phyloP scores from a whole-genome alignment of 2,113 vertebrate genomes.

The Ifrita kowaldi region DNA sequence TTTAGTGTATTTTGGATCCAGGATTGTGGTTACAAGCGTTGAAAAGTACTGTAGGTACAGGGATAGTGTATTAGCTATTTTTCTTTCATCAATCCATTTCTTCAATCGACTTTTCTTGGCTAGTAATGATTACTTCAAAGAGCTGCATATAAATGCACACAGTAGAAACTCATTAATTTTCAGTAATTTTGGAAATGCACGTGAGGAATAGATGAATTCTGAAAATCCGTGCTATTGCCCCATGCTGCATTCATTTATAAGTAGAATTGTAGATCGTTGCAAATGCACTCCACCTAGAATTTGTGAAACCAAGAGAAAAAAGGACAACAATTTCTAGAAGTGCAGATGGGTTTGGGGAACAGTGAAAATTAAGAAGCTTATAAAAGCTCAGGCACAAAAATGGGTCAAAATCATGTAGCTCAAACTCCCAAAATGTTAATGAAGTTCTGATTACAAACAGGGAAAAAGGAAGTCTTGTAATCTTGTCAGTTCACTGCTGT shows the following conservation, averaged over 20 bases:
- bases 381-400: not conserved
- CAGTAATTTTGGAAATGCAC: constrained; percentile 16
- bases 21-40: not conserved
- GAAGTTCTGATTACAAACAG: not conserved
- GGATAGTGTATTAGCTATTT: not conserved
- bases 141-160: not conserved
- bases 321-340: not conserved
- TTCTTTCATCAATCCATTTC: not conserved
- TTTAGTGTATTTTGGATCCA: not conserved
- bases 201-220: not conserved
- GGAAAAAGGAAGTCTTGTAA: not conserved
- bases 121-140: constrained; percentile 16
- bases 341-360: not conserved
- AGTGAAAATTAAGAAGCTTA: not conserved
- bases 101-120: not conserved
- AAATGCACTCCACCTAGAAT: not conserved
- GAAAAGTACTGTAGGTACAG: not conserved
- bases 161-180: constrained; percentile 4
- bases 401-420: not conserved
- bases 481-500: not conserved
- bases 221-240: not conserved
- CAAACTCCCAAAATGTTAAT: not conserved
- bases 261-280: not conserved
- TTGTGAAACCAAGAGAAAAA: not conserved
- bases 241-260: not conserved